Conservation (phyloP, 2,797 vertebrate species). For the Rhinatrema bivittatum region DNA sequence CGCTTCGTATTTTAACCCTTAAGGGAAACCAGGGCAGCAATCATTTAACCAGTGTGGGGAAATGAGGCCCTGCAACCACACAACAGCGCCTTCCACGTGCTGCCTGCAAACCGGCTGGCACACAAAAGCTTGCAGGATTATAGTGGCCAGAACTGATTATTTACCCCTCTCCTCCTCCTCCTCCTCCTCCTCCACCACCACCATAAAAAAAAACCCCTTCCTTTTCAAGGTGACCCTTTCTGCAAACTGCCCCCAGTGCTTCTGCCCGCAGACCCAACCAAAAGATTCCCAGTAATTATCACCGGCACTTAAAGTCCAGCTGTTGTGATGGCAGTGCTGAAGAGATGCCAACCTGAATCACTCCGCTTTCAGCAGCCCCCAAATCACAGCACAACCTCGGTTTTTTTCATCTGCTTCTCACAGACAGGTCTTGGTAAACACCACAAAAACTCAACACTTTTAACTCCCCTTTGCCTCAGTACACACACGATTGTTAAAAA, state of each 20-base stretch:
- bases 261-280: constrained; percentile 57
- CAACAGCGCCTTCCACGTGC: not conserved
- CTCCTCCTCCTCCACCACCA: too few species aligned
- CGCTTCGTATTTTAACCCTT: not conserved
- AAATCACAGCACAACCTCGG: too few species aligned
- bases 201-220: constrained; percentile 36
- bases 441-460: too few species aligned
- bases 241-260: constrained; percentile 60
- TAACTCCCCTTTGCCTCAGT: too few species aligned
- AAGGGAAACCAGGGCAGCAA: not conserved
- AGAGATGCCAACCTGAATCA: constrained; percentile 66
- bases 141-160: not conserved
- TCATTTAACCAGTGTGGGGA: too few species aligned
- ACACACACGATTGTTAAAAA: too few species aligned
- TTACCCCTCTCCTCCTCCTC: too few species aligned
- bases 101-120: not conserved
- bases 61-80: fast-evolving
- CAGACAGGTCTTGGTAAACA: too few species aligned
- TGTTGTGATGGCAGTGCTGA: constrained; percentile 75
- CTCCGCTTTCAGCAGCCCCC: too few species aligned
- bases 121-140: constrained; percentile 1
- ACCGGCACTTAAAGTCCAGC: constrained; percentile 95
- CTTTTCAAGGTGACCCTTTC: constrained; percentile 77
- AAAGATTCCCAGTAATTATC: constrained; percentile 88
- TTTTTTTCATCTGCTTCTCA: too few species aligned